Base-by-base conservation (phyloP, 2,113 vertebrate species). In the Catharus fuscescens region DNA sequence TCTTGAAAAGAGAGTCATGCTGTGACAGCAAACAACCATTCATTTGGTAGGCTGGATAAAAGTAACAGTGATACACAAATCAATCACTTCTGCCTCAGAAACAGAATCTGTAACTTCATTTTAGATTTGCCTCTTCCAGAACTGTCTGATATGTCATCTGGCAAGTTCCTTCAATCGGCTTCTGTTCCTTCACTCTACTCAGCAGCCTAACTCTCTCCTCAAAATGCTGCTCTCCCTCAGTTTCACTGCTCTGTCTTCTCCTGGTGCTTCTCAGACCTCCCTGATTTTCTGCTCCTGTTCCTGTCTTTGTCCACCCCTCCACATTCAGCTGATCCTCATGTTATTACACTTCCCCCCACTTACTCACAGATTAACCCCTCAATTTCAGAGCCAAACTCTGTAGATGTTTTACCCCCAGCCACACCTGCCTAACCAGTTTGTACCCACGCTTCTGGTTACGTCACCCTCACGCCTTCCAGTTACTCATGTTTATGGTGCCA, bases 381-480 rank as follows among this genome's bases (percentile, higher is more conserved):
- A 3, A 15, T 80, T 83, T 73, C 67, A 53, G 29, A 95, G 69
- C 34, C 64, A 80, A 18, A 32, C 13, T 52, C 67, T 21, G 40
- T 47, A 44, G 66, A 50, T 69, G 36, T 34, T 79, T 90, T 88
- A 80, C 60, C 67, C 26, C 28, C 36, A 77, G 15, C 60, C 86
- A 73, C 67, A 83, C 82, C 56, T 86, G 91, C 72, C 83, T 54
- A 93, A 94, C 88, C 67, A 83, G 95, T 94, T 94, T 44, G 7
- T 92, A 84, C 88, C 92, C 76, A 90, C 24, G 6, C 88, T 80
- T 29, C 38, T 34, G 56, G 5, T 70, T 90, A 67, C n/a, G 7
- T 90, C 90, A 96, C 52, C 34, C 23, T 82, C 74, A 50, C 5
- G 0, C 62, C 71, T 92, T 82, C 76, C 44, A 62, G 38, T 92